Conservation (phyloP, 2,797 vertebrate species). For the Lemur catta region DNA sequence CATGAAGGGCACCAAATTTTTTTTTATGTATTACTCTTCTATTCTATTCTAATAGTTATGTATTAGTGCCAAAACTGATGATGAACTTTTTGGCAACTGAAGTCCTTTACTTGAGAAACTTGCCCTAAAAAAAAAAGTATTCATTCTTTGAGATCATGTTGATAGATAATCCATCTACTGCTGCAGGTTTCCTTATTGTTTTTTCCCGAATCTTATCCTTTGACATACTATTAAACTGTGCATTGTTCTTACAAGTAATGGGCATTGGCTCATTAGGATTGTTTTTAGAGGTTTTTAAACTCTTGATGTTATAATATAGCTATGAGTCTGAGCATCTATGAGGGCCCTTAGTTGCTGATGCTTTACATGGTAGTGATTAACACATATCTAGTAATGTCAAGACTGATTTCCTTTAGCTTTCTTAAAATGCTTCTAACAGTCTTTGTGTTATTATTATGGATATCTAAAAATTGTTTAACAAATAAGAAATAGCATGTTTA, state of each 20-base stretch:
- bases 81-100: not conserved
- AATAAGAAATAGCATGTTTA: not conserved
- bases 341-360: not conserved
- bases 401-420: not conserved
- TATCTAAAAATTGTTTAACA: not conserved
- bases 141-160: not conserved
- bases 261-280: not conserved
- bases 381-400: not conserved
- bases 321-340: not conserved
- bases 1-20: not conserved
- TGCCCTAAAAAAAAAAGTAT: not conserved
- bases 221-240: not conserved
- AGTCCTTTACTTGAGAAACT: not conserved
- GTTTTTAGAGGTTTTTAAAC: not conserved
- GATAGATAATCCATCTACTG: not conserved
- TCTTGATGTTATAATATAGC: not conserved
- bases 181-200: not conserved
- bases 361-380: not conserved
- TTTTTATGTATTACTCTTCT: not conserved
- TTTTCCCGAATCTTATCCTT: not conserved
- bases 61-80: not conserved
- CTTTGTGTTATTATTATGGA: not conserved
- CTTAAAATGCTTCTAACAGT: not conserved
- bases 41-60: not conserved
- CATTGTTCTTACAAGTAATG: not conserved